These are phyloP conservation scores for Meta bourneti DNA, from an alignment of 2,888 invertebrate species.

Conservation along the genomic window DNA sequence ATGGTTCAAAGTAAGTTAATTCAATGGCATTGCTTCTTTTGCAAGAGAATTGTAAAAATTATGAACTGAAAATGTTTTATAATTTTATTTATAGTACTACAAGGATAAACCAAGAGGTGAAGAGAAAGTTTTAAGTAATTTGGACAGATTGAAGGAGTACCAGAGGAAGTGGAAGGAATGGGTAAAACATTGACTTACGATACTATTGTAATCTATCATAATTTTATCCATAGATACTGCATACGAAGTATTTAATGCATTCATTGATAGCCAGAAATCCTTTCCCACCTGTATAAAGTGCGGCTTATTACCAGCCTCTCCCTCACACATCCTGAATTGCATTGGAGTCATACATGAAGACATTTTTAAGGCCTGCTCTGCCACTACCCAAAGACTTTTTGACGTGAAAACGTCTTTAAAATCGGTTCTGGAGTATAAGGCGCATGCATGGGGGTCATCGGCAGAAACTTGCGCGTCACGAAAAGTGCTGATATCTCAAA, in stretches of 20 bases:
- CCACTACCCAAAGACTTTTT: no score
- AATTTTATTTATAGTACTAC: conserved; percentile 46
- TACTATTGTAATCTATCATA: background rate
- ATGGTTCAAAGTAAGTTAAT: conserved; percentile 84
- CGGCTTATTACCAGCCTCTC: no score
- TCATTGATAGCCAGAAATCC: background rate
- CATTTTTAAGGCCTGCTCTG: background rate
- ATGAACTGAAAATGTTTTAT: background rate
- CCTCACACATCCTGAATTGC: no score
- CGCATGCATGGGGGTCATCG: no score
- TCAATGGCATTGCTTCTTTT: background rate
- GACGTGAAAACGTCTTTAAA: no score
- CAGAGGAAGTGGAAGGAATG: conserved; percentile 77
- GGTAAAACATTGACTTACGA: conserved; percentile 45
- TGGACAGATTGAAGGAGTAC: conserved; percentile 77
- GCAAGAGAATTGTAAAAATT: background rate
- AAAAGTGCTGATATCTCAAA: no score
- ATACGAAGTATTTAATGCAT: background rate
- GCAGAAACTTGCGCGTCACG: no score
- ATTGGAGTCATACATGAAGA: no score
- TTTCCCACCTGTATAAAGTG: no score
- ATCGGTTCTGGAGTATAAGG: no score
- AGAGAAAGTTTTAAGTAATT: conserved; percentile 74
- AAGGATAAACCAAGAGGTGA: conserved; percentile 29
- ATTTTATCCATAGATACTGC: no score